These are phyloP conservation scores for Linnaemya vulpina DNA, from an alignment of 2,888 invertebrate species.

Conservation along the genomic window DNA sequence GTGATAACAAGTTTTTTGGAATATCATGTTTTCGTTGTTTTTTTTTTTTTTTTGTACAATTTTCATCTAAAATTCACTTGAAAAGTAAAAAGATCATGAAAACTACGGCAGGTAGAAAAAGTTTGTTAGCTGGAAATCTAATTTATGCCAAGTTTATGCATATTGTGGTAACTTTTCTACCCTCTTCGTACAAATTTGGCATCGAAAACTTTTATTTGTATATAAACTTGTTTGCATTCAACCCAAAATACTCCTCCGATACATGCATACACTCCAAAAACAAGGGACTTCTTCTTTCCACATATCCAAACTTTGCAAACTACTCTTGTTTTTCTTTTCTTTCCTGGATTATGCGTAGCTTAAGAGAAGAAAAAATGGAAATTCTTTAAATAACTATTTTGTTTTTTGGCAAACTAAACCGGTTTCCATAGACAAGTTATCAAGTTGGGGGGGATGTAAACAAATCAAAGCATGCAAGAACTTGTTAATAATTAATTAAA, in stretches of 20 bases:
- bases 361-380: conserved; percentile 16
- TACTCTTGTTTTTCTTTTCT: not conserved
- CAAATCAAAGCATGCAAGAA: not conserved
- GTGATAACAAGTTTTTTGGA: conserved; percentile 28
- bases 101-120: conserved; percentile 2
- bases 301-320: conserved; percentile 19
- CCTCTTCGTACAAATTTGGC: conserved; percentile 19
- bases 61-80: conserved; percentile 11
- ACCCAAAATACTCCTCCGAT: not conserved
- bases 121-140: conserved; percentile 22
- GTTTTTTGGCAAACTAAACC: conserved; percentile 19
- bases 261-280: conserved; percentile 11
- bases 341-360: conserved; percentile 33
- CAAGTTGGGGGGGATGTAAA: not conserved
- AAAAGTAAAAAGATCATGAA: conserved; percentile 26
- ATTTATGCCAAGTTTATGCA: conserved; percentile 36
- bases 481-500: not conserved
- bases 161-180: not conserved
- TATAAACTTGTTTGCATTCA: conserved; percentile 12
- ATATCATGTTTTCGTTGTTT: not conserved
- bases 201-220: not conserved
- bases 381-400: conserved; percentile 8
- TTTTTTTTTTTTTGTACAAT: conserved; percentile 17
- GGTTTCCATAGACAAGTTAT: not conserved
- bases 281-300: not conserved